Conservation (phyloP, 1,140 invertebrate species). For the Pentalonia nigronervosa region DNA sequence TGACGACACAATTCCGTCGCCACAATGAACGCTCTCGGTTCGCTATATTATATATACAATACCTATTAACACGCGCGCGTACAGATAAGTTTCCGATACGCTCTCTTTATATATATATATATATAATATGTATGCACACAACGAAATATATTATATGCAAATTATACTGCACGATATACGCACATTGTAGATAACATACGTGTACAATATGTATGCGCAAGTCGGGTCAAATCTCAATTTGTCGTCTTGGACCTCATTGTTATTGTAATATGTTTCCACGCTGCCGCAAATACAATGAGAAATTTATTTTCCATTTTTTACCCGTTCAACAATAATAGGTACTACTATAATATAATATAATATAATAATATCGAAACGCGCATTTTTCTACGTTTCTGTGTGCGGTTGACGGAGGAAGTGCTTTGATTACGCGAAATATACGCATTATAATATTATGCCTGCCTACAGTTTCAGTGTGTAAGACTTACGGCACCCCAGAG, state of each 20-base stretch:
- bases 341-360: too few species aligned
- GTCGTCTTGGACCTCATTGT: neutral
- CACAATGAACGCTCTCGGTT: neutral
- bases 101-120: neutral
- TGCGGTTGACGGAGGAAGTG: neutral
- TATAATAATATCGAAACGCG: neutral
- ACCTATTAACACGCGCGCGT: neutral
- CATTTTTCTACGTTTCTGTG: neutral
- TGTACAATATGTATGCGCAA: neutral
- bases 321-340: neutral
- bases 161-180: neutral
- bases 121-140: neutral
- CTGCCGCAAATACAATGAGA: neutral
- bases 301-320: slow-evolving; percentile 5
- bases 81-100: slow-evolving; percentile 11
- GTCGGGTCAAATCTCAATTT: slow-evolving; percentile 1
- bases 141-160: neutral
- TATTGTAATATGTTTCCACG: neutral
- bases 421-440: neutral
- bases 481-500: neutral
- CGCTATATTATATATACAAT: neutral
- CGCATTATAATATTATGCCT: neutral
- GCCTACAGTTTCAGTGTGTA: neutral
- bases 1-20: neutral
- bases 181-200: neutral